phyloP scores from a whole-genome alignment of 2,888 invertebrate genomes.

The Steromphala cineraria region DNA sequence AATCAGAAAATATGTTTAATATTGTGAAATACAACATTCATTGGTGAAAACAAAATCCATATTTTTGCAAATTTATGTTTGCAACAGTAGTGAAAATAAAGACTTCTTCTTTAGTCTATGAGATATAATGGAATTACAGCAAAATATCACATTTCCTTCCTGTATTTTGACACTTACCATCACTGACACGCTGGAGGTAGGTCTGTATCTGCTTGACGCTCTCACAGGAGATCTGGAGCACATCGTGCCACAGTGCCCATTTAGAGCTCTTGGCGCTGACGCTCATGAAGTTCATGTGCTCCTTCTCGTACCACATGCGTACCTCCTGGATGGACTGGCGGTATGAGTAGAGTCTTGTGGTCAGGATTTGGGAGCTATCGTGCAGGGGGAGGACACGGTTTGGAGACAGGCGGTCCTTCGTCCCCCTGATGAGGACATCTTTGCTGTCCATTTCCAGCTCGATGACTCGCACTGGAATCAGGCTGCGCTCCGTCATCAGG shows the following conservation, averaged over 20 bases:
- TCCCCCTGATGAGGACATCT: slow-evolving; percentile 70
- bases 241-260: slow-evolving; percentile 74
- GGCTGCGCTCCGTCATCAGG: slow-evolving; percentile 70
- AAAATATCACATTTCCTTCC: no score
- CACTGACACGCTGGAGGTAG: slow-evolving; percentile 67
- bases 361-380: slow-evolving; percentile 73
- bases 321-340: slow-evolving; percentile 60
- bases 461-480: slow-evolving; percentile 73
- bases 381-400: slow-evolving; percentile 66
- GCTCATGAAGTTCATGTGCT: slow-evolving; percentile 70
- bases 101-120: no score
- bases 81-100: no score
- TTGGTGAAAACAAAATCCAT: no score
- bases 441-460: slow-evolving; percentile 69
- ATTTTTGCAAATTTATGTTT: no score
- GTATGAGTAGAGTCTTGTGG: slow-evolving; percentile 67
- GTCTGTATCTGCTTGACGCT: slow-evolving; percentile 72
- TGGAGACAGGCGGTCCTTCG: slow-evolving; percentile 68
- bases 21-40: no score
- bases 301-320: slow-evolving; percentile 67
- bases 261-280: slow-evolving; percentile 70
- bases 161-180: slow-evolving; percentile 68
- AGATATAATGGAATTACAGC: no score
- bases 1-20: no score
- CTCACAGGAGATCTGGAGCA: slow-evolving; percentile 60